Conservation (phyloP, 2,888 invertebrate genomes). For the Mimumesa dahlbomi region DNA sequence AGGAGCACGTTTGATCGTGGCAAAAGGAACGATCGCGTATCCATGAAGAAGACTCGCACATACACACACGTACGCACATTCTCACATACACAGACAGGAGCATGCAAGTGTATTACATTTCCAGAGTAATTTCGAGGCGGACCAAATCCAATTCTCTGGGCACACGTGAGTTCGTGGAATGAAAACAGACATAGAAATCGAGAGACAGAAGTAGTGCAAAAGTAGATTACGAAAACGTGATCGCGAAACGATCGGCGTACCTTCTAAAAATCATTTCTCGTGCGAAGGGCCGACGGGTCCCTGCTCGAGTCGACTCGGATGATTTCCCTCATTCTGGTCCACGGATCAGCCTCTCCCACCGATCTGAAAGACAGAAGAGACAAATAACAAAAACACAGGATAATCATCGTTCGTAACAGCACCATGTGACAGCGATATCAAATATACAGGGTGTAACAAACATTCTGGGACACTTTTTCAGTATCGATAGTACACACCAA, state of each 20-base stretch:
- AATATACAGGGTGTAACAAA: no score
- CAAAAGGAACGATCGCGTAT: no score
- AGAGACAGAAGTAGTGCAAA: no score
- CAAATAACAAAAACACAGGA: constrained; percentile 17
- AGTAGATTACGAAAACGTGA: neutral
- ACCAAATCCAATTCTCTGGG: constrained; percentile 59
- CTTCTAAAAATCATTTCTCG: constrained; percentile 80
- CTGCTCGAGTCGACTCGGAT: constrained; percentile 67
- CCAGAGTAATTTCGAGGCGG: constrained; percentile 50
- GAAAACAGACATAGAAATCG: neutral
- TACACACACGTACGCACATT: neutral
- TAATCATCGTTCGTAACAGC: neutral
- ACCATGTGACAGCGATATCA: no score
- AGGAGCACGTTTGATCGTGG: neutral
- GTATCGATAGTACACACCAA: no score
- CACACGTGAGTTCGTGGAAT: constrained; percentile 29
- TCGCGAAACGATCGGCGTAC: constrained; percentile 54
- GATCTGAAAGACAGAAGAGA: constrained; percentile 48
- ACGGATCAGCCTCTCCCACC: constrained; percentile 52
- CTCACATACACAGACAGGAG: no score
- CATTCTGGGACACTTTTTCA: no score
- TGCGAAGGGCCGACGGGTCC: constrained; percentile 75
- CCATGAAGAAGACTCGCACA: neutral
- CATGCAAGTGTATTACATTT: constrained; percentile 51
- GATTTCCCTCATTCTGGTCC: constrained; percentile 72